phyloP scores from a whole-genome alignment of 2,797 vertebrate species.

The Chiloscyllium punctatum region DNA sequence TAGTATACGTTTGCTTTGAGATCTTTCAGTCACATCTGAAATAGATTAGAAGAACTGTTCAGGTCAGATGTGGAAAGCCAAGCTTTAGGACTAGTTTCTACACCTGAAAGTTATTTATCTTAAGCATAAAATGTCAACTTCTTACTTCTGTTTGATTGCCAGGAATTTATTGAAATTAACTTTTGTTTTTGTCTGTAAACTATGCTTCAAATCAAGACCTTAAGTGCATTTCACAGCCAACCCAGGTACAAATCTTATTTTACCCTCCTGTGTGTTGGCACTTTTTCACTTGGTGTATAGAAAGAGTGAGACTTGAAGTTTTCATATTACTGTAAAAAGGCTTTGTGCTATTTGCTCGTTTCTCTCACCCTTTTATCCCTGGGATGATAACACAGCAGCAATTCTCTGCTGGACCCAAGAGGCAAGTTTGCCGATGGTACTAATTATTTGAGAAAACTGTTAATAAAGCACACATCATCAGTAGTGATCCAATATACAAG shows the following conservation, averaged over 20 bases:
- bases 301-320: not conserved
- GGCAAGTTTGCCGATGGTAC: no score
- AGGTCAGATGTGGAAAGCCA: not conserved
- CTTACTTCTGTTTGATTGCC: not conserved
- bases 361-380: not conserved
- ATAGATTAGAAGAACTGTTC: conserved; percentile 43
- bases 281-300: not conserved
- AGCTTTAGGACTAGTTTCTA: not conserved
- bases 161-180: not conserved
- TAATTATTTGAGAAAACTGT: no score
- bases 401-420: not conserved
- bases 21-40: conserved; percentile 40
- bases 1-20: conserved; percentile 45
- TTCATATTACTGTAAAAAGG: not conserved
- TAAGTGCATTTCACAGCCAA: not conserved
- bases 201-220: not conserved
- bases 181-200: not conserved
- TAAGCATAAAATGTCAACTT: not conserved
- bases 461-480: no score
- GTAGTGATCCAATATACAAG: no score
- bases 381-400: not conserved
- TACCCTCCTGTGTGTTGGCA: not conserved
- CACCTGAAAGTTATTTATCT: conserved; percentile 22
- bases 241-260: not conserved
- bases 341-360: not conserved